Evolutionary conservation across 2,797 vertebrate genomes (phyloP).

Genomic region (Carcharodon carcharias): DNA sequence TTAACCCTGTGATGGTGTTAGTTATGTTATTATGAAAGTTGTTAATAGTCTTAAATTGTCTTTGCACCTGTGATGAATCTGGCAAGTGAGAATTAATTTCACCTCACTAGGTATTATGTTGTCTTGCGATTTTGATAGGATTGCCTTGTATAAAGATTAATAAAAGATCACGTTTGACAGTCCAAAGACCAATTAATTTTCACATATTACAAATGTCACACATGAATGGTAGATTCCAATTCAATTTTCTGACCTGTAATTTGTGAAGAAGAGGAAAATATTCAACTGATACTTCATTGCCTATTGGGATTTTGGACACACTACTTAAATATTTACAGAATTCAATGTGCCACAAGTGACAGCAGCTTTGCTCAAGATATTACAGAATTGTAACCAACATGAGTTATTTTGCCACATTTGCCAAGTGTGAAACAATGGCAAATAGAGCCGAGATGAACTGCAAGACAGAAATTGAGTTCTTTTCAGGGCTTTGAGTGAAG

Average conservation of each 20-base stretch:
- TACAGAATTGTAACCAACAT: neutral
- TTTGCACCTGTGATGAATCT: neutral
- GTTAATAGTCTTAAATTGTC: neutral
- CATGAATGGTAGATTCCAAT: neutral
- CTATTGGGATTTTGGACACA: neutral
- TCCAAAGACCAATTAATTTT: neutral
- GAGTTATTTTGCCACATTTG: neutral
- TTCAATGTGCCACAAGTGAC: neutral
- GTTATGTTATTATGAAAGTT: neutral
- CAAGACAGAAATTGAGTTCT: neutral
- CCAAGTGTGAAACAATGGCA: neutral
- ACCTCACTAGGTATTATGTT: neutral
- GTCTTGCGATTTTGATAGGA: neutral
- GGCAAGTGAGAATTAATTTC: neutral
- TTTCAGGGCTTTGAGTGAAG: neutral
- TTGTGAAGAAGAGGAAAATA: neutral
- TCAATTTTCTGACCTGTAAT: neutral
- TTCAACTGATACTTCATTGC: neutral
- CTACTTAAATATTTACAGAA: neutral
- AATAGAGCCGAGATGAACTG: neutral
- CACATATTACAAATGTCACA: neutral
- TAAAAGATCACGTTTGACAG: neutral
- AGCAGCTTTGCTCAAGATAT: neutral
- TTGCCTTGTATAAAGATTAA: neutral
- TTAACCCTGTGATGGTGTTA: neutral